phyloP scores from a whole-genome alignment of 2,888 invertebrate genomes.

The Willowsia nigromaculata region DNA sequence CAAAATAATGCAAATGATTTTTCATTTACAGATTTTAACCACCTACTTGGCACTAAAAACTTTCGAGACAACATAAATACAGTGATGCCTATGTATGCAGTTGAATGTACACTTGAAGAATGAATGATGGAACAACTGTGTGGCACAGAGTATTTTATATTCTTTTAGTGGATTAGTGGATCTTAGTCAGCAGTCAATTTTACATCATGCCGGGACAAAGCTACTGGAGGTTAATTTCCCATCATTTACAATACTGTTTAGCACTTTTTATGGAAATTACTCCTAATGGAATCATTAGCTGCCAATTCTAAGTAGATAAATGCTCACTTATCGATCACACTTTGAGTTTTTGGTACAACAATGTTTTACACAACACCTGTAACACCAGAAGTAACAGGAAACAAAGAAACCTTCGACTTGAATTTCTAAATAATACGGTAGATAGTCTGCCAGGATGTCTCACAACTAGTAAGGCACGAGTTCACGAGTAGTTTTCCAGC shows the following conservation, averaged over 20 bases:
- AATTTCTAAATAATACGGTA: constrained; percentile 26
- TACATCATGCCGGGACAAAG: background rate
- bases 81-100: constrained; percentile 16
- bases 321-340: background rate
- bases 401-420: constrained; percentile 62
- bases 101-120: constrained; percentile 34
- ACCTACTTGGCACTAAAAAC: background rate
- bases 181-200: constrained; percentile 7
- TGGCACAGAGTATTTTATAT: constrained; percentile 50
- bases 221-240: constrained; percentile 62
- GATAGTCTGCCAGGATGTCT: background rate
- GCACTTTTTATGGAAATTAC: constrained; percentile 37
- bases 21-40: background rate
- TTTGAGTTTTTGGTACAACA: background rate
- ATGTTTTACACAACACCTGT: constrained; percentile 50
- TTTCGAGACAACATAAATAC: constrained; percentile 2
- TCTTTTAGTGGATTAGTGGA: constrained; percentile 34
- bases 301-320: background rate
- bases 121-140: constrained; percentile 47
- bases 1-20: background rate
- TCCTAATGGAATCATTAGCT: constrained; percentile 15
- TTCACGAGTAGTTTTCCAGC: constrained; percentile 28
- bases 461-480: background rate
- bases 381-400: constrained; percentile 67
- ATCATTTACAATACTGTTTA: background rate